These are phyloP conservation scores for Agrilus planipennis DNA, from an alignment of 1,140 invertebrate genomes.

Conservation along the genomic window DNA sequence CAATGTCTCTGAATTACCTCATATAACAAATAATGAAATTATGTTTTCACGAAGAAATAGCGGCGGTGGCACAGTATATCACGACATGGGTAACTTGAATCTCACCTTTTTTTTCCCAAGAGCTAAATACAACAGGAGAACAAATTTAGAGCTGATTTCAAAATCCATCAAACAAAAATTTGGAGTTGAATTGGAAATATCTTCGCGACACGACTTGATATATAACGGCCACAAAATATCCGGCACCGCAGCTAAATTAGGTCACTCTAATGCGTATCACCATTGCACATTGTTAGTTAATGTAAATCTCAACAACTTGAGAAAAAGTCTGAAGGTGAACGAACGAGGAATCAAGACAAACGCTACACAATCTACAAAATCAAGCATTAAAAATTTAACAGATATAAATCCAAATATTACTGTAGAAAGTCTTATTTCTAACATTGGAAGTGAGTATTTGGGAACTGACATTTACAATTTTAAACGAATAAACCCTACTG, in stretches of 20 bases:
- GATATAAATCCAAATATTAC: constrained; percentile 9
- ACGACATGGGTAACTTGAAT: constrained; percentile 87
- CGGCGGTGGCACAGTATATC: constrained; percentile 95
- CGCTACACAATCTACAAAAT: constrained; percentile 66
- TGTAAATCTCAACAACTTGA: constrained; percentile 60
- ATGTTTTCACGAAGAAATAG: constrained; percentile 75
- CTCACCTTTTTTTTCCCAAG: constrained; percentile 73
- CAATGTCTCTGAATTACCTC: constrained; percentile 51
- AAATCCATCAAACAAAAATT: constrained; percentile 62
- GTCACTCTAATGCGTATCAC: constrained; percentile 74
- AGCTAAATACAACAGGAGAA: constrained; percentile 64
- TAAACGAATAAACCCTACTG: constrained; percentile 5
- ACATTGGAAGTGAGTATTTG: constrained; percentile 4
- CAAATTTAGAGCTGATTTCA: constrained; percentile 73
- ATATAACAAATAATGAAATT: constrained; percentile 44
- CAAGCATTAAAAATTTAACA: constrained; percentile 60
- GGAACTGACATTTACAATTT: neutral
- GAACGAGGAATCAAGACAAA: constrained; percentile 50
- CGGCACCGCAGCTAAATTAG: constrained; percentile 84
- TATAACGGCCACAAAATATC: constrained; percentile 77
- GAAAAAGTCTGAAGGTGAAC: constrained; percentile 46
- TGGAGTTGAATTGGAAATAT: constrained; percentile 59
- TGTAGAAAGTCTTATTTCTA: constrained; percentile 9
- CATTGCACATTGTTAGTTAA: constrained; percentile 85
- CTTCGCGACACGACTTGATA: constrained; percentile 71